Percentiles rank a stretch among this genome's conserved stretches.
Evolutionary conservation across 2,113 vertebrate species (phyloP).

Genomic region (Collichthys lucidus): DNA sequence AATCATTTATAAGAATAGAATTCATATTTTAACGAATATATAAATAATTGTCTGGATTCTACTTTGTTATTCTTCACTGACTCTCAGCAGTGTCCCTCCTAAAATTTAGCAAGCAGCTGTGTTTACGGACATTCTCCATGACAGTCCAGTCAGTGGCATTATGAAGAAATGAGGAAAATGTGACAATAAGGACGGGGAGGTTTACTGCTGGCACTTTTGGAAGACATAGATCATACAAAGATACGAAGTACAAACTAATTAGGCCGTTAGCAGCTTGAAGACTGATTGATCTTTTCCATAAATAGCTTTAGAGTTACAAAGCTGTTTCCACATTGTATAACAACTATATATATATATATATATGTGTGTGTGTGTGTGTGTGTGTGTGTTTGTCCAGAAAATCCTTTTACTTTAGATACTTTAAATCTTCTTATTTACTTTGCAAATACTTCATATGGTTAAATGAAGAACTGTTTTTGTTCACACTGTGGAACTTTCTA

Average conservation of each 20-base stretch:
- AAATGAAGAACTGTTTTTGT: neutral
- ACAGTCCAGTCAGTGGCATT: conserved; percentile 9
- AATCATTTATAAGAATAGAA: neutral
- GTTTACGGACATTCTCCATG: conserved; percentile 1
- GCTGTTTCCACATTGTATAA: too few species aligned
- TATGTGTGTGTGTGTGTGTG: too few species aligned
- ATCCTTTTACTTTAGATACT: neutral
- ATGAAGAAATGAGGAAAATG: conserved; percentile 5
- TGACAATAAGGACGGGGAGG: neutral
- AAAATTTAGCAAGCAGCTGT: neutral
- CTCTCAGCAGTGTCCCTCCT: neutral
- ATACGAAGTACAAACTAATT: neutral
- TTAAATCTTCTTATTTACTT: neutral
- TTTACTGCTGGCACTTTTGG: neutral
- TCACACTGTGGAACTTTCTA: neutral
- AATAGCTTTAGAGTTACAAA: neutral
- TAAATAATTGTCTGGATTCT: neutral
- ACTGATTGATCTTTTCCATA: neutral
- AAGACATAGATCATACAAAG: neutral
- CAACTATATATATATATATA: too few species aligned
- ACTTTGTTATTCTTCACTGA: neutral
- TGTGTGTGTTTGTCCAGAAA: too few species aligned
- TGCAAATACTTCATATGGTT: neutral
- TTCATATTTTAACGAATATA: neutral
- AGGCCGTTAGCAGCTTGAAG: neutral